These are phyloP conservation scores for Drosophila varians DNA, from an alignment of 1,140 invertebrate species.

Conservation along the genomic window DNA sequence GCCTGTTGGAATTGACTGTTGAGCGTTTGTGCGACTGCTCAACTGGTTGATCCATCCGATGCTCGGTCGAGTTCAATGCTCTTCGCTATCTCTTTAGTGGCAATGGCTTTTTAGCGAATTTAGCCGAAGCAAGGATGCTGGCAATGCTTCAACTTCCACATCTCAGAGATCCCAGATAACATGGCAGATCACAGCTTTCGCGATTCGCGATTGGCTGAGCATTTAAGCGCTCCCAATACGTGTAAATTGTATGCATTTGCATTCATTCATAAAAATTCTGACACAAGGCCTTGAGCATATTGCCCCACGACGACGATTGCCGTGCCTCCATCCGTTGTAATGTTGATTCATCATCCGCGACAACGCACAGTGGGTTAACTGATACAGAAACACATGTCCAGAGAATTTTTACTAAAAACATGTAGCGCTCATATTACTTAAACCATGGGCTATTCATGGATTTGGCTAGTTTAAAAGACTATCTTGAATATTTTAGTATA, in stretches of 20 bases:
- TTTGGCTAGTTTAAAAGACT: no score
- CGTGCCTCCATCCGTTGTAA: constrained; percentile 33
- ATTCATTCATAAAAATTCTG: constrained; percentile 64
- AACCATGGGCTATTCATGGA: no score
- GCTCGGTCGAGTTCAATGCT: constrained; percentile 39
- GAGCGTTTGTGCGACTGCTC: constrained; percentile 42
- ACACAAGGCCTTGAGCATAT: constrained; percentile 58
- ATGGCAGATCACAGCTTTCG: constrained; percentile 1
- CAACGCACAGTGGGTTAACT: constrained; percentile 7
- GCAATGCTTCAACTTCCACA: constrained; percentile 26
- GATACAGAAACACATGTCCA: neutral
- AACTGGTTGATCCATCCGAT: constrained; percentile 51
- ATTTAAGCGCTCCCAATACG: constrained; percentile 45
- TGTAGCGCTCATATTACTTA: neutral
- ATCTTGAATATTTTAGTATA: no score
- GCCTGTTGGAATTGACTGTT: constrained; percentile 33
- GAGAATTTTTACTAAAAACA: neutral
- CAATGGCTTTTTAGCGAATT: constrained; percentile 39
- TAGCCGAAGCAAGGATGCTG: constrained; percentile 15
- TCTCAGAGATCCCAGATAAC: constrained; percentile 11
- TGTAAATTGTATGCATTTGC: constrained; percentile 53
- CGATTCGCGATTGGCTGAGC: constrained; percentile 22
- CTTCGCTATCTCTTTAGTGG: constrained; percentile 19
- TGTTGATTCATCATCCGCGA: constrained; percentile 47
- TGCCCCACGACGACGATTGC: constrained; percentile 23